Base-by-base conservation (phyloP, 2,113 vertebrate genomes). In the Jacana jacana region DNA sequence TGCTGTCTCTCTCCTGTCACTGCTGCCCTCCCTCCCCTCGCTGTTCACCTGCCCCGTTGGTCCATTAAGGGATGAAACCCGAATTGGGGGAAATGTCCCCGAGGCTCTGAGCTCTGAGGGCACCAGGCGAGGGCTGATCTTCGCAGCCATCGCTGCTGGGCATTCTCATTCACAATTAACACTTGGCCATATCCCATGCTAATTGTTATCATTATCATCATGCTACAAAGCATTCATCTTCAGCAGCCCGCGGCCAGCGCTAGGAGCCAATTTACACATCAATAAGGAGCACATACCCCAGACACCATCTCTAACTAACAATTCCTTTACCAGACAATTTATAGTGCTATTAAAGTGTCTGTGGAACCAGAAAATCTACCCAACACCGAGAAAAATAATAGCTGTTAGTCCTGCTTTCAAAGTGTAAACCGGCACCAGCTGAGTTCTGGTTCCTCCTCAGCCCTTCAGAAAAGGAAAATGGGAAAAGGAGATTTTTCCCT, bases 391-490 rank as follows among this genome's bases (percentile, higher is more conserved):
- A 52, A 23, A 83, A 93, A 81, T 18, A 76, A 57, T 7, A 24
- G 55, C 57, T 10, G 39, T 39, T 33, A 23, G 17, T 27, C 52
- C 80, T 78, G 83, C 60, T 69, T 55, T 52, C 16, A 42, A 79
- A 76, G 35, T 2, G 19, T 3, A 13, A 27, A 68, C 4, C 30
- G 13, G 64, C 87, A 64, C 55, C n/a, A n/a, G 13, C 81, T 25
- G 44, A 4, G 39, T 24, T 81, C 69, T 73, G 81, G 17, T 64
- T 63, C 69, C 60, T 73, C 16, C 44, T 2, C 1, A 1, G 49
- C 2, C 0, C 42, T 79, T 4, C 44, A 13, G 58, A 13, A 40
- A 33, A 6, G 2, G 5, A 19, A 68, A 18, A 15, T 2, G 63
- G 66, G n/a, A 66, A 88, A 94, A 82, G 20, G 1, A n/a, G 14